phyloP scores from a whole-genome alignment of 2,797 vertebrate species.

The Typhlichthys eigenmanni region DNA sequence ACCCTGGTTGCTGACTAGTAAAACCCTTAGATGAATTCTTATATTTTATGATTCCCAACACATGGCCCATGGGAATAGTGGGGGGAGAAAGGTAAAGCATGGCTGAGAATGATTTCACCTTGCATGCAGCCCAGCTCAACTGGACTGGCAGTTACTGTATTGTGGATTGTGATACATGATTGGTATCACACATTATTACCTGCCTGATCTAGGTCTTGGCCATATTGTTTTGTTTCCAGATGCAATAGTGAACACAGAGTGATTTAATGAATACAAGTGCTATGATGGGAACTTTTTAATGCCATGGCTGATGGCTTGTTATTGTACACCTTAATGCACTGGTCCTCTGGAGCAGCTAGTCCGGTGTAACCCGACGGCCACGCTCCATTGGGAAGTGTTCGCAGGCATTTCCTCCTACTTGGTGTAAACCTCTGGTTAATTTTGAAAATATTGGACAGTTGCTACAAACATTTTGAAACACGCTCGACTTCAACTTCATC shows the following conservation, averaged over 20 bases:
- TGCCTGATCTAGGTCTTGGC: conserved; percentile 41
- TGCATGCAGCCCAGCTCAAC: conserved; percentile 60
- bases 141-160: conserved; percentile 11
- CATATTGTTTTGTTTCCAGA: conserved; percentile 16
- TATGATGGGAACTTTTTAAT: not conserved
- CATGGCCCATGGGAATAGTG: conserved; percentile 53
- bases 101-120: conserved; percentile 71
- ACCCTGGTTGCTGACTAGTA: conserved; percentile 79
- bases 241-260: no score
- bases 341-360: no score
- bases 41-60: conserved; percentile 66
- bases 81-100: conserved; percentile 52
- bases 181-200: conserved; percentile 41
- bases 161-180: conserved; percentile 38
- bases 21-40: conserved; percentile 70
- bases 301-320: no score
- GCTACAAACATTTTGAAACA: no score
- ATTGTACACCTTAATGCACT: no score
- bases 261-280: no score
- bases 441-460: no score
- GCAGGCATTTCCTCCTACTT: no score
- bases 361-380: no score
- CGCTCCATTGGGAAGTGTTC: no score
- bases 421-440: no score
- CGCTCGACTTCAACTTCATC: no score